Percentiles rank a stretch among this genome's conserved stretches.
These are phyloP conservation scores for Phenganax subtilis DNA, from an alignment of 92 coral and sea anemone species.

Conservation along the genomic window DNA sequence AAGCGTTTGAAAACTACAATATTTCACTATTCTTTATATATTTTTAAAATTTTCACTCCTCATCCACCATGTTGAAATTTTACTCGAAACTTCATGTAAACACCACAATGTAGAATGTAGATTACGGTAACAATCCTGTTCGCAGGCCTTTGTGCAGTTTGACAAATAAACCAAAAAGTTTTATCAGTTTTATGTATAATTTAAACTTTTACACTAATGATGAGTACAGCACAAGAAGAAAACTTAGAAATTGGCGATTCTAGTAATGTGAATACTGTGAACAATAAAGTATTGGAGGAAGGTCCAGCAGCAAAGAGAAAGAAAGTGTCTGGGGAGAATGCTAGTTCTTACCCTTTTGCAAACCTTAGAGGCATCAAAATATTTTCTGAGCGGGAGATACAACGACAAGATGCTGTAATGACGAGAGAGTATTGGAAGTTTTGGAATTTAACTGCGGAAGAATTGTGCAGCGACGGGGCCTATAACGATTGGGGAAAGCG, in stretches of 20 bases:
- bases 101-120: background rate
- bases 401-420: slow-evolving; percentile 96
- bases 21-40: background rate
- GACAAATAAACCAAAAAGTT: no score
- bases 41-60: background rate
- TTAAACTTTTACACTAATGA: background rate
- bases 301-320: slow-evolving; percentile 44
- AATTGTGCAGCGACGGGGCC: slow-evolving; percentile 94
- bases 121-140: background rate
- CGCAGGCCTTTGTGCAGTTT: background rate
- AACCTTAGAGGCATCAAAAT: slow-evolving; percentile 84
- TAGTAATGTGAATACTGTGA: background rate
- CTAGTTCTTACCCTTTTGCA: slow-evolving; percentile 81
- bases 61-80: background rate
- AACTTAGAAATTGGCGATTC: background rate
- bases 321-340: slow-evolving; percentile 40
- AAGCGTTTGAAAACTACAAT: background rate
- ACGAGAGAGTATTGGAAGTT: slow-evolving; percentile 93
- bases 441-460: slow-evolving; percentile 97
- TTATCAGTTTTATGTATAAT: background rate
- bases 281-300: slow-evolving; percentile 9
- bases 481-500: slow-evolving; percentile 99
- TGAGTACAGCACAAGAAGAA: slow-evolving; percentile 1
- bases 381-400: slow-evolving; percentile 92
- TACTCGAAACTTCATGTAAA: background rate